A percentile compares a stretch with the other conserved stretches of the same genome.
These are phyloP conservation scores for Alaudala cheleensis DNA, from an alignment of 2,113 vertebrate genomes.

Conservation along the genomic window DNA sequence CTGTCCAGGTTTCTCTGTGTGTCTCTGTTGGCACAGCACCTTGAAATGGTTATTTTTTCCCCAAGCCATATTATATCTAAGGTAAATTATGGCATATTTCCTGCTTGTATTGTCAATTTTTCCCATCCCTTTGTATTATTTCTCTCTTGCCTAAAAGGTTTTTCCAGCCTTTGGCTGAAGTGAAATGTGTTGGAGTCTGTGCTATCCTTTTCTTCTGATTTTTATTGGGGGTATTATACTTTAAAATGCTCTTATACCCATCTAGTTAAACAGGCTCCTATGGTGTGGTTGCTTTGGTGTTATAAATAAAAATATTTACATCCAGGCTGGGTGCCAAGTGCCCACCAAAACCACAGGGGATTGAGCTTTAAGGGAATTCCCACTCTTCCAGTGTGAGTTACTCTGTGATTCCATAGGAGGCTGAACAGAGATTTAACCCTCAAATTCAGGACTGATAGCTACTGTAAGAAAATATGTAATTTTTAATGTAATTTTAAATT, in stretches of 20 bases:
- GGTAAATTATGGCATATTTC: background rate
- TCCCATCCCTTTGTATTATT: background rate
- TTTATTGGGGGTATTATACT: background rate
- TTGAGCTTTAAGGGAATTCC: background rate
- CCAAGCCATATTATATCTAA: background rate
- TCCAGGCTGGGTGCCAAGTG: background rate
- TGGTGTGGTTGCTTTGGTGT: background rate
- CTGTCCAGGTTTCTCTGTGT: background rate
- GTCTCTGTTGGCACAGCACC: background rate
- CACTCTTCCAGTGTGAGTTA: background rate
- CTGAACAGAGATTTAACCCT: background rate
- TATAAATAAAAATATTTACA: background rate
- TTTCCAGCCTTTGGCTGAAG: background rate
- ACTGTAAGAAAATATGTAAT: background rate
- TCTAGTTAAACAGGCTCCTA: background rate
- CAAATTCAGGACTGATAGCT: background rate
- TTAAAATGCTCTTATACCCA: background rate
- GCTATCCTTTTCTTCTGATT: background rate
- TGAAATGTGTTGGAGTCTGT: background rate
- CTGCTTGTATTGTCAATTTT: background rate
- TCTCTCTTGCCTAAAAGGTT: background rate
- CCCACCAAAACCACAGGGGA: background rate
- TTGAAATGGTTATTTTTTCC: conserved; percentile 24
- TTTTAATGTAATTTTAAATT: background rate
- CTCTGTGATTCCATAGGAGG: no score